These are phyloP conservation scores for Eudemis profundana DNA, from an alignment of 2,888 invertebrate species.

Conservation along the genomic window DNA sequence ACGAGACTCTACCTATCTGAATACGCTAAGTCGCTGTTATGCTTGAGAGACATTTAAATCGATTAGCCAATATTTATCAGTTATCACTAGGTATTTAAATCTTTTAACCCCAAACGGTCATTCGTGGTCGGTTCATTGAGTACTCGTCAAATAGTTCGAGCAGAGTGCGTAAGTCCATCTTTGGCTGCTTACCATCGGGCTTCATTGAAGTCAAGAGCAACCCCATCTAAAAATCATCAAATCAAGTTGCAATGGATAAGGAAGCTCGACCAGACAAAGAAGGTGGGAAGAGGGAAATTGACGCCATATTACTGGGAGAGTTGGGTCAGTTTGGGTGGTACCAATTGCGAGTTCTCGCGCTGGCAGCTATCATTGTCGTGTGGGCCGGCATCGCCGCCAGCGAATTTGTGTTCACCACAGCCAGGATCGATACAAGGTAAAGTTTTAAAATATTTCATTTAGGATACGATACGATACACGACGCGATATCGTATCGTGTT, in stretches of 20 bases:
- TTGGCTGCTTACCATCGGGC: too few relatives aligned
- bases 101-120: too few relatives aligned
- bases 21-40: background rate
- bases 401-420: slow-evolving; percentile 15
- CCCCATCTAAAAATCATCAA: too few relatives aligned
- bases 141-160: too few relatives aligned
- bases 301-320: slow-evolving; percentile 4
- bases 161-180: too few relatives aligned
- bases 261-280: background rate
- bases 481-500: too few relatives aligned
- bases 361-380: background rate
- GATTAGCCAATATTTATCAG: slow-evolving; percentile 7
- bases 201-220: background rate
- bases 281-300: background rate
- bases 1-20: background rate
- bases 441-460: background rate
- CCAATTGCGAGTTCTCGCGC: background rate
- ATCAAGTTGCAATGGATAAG: background rate
- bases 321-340: slow-evolving; percentile 16
- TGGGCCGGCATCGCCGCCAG: slow-evolving; percentile 13
- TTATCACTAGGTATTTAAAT: background rate
- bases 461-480: background rate
- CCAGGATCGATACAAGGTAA: slow-evolving; percentile 18
- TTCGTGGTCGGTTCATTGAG: too few relatives aligned
- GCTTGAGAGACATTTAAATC: background rate